A percentile compares a stretch with the other conserved stretches of the same genome.
Conservation (phyloP, 2,113 vertebrate species). For the Epinephelus fuscoguttatus region DNA sequence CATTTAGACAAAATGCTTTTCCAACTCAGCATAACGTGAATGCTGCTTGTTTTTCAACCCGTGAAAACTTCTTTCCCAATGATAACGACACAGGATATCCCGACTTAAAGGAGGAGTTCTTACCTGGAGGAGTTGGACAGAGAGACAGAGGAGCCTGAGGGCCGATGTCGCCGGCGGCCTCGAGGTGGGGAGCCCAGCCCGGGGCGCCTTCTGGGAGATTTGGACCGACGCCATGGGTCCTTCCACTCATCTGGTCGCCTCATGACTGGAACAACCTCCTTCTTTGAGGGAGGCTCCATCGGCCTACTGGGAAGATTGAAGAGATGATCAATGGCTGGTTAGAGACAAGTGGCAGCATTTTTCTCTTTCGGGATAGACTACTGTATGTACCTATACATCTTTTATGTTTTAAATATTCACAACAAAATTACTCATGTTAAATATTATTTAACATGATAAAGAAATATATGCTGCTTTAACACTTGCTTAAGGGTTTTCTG, state of each 20-base stretch:
- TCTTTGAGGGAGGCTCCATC: constrained; percentile 88
- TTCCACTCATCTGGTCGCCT: constrained; percentile 97
- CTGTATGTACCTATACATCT: no score
- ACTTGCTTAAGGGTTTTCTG: no score
- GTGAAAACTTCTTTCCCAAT: neutral
- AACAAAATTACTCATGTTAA: no score
- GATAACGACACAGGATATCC: neutral
- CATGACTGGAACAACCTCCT: constrained; percentile 85
- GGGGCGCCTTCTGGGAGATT: constrained; percentile 94
- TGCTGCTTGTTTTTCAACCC: neutral
- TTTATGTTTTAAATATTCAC: no score
- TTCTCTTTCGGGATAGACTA: neutral
- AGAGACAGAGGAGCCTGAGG: constrained; percentile 93
- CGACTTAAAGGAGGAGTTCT: neutral
- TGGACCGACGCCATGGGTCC: constrained; percentile 98
- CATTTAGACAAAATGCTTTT: neutral
- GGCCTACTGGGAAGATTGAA: constrained; percentile 71
- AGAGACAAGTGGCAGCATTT: neutral
- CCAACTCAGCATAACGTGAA: neutral
- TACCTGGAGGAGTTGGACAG: constrained; percentile 97
- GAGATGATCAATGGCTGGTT: neutral
- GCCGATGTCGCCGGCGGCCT: constrained; percentile 89
- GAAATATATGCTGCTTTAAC: no score
- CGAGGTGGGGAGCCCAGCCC: constrained; percentile 91
- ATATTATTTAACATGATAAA: no score